Base-by-base conservation (phyloP, 2,888 invertebrate genomes). In the Stenoptilia bipunctidactyla region DNA sequence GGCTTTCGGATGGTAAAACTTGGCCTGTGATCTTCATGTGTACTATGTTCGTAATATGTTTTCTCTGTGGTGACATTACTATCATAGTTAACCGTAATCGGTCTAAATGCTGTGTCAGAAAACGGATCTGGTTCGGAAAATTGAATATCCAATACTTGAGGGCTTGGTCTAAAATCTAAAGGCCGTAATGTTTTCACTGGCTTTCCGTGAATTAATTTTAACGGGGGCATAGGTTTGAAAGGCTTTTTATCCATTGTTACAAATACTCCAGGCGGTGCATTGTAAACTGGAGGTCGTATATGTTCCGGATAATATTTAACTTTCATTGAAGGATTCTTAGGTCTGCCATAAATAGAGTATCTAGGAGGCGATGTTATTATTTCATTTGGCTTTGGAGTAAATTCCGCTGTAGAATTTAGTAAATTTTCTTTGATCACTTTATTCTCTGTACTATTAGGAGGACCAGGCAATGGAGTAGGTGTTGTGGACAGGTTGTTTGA, bases 161-260 rank as follows among this genome's bases (percentile, higher is more conserved):
- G 80, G 42, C 82, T 80, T 10, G 83, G 75, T 15, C 80, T 56
- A 46, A 80, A 79, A 50, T 82, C 75, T 13, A 74, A 76, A 37
- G 50, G 59, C 9, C 15, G 25, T 27, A 12, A 15, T 34, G 42
- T 37, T 51, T 66, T 75, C 15, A 54, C 40, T 2, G 61, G 61
- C 46, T 74, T 79, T 1, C 57, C 45, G 37, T 70, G 61, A 13
- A 51, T 43, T 10, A 55, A 50, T 44, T 80, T 82, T n/a, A 82
- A 41, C 1, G 82, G 82, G 10, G 83, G 83, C 75, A 83, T 64
- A 5, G 83, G 83, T 46, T 80, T 83, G 39, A 83, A 82, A 1
- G 82, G 80, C 38, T 83, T 83, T 46, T 80, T 83, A 42, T 83
- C 82, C 77, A 77, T 75, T 3, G 76, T 75, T 8, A 71, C 71